Conservation (phyloP, 2,797 vertebrate species). For the Lindbergichthys nudifrons region DNA sequence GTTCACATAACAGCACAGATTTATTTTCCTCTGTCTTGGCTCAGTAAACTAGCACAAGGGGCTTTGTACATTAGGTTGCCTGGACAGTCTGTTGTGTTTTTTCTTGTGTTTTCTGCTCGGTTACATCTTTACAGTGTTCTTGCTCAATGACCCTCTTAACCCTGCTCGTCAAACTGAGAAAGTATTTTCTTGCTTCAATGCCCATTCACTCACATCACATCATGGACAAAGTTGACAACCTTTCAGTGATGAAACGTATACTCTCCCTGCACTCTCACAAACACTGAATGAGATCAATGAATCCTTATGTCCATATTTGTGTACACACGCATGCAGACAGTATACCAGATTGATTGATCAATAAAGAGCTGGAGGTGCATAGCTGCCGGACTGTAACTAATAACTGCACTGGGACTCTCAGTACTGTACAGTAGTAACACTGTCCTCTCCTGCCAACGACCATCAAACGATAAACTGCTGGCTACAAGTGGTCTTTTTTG, state of each 20-base stretch:
- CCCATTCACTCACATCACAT: background rate
- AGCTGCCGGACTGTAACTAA: slow-evolving; percentile 59
- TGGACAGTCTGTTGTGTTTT: slow-evolving; percentile 30
- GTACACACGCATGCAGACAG: slow-evolving; percentile 26
- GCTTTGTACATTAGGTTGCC: slow-evolving; percentile 13
- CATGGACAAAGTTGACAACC: background rate
- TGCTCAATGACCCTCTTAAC: slow-evolving; percentile 10
- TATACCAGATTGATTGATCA: slow-evolving; percentile 70
- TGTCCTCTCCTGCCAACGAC: slow-evolving; percentile 32
- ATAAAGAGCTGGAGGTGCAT: slow-evolving; percentile 56
- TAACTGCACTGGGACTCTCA: slow-evolving; percentile 36
- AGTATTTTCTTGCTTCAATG: background rate
- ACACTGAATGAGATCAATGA: slow-evolving; percentile 50
- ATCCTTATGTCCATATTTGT: slow-evolving; percentile 46
- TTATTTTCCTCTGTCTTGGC: background rate
- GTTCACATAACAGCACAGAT: slow-evolving; percentile 52
- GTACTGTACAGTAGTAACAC: slow-evolving; percentile 4
- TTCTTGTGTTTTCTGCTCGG: slow-evolving; percentile 46
- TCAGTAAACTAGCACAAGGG: slow-evolving; percentile 21
- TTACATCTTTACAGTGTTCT: slow-evolving; percentile 36
- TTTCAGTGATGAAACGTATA: slow-evolving; percentile 17
- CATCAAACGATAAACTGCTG: slow-evolving; percentile 27
- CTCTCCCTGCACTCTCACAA: background rate
- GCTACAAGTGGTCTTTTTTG: slow-evolving; percentile 1
- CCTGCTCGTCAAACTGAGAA: slow-evolving; percentile 17